Evolutionary conservation across 2,888 invertebrate genomes (phyloP).

Genomic region (Allacma fusca): DNA sequence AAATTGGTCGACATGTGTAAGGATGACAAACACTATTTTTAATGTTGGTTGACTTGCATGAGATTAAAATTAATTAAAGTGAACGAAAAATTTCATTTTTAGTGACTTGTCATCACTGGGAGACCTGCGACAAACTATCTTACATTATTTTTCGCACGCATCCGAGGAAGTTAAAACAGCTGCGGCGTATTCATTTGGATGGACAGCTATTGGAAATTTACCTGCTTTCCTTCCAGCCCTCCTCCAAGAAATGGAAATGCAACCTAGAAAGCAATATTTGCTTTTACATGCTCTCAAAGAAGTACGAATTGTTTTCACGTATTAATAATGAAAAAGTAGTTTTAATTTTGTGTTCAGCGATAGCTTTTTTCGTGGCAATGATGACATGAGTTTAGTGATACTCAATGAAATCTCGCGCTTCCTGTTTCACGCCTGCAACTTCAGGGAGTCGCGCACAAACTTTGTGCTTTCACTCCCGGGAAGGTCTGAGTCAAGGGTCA

Average conservation of each 20-base stretch:
- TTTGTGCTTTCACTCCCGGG: conserved; percentile 55
- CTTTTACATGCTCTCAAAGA: conserved; percentile 97
- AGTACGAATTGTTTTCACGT: too few relatives aligned
- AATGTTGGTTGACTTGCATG: too few relatives aligned
- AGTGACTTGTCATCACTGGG: conserved; percentile 81
- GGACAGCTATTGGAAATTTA: conserved; percentile 94
- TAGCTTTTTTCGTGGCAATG: neutral
- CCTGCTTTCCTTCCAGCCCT: conserved; percentile 93
- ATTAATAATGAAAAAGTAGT: too few relatives aligned
- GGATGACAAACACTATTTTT: too few relatives aligned
- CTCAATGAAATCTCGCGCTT: conserved; percentile 33
- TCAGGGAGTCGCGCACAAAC: conserved; percentile 53
- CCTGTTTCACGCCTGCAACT: conserved; percentile 60
- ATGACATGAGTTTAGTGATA: neutral
- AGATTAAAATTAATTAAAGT: too few relatives aligned
- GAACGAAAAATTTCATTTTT: conserved; percentile 40
- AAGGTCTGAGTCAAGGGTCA: conserved; percentile 61
- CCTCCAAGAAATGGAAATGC: conserved; percentile 89
- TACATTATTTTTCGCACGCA: conserved; percentile 86
- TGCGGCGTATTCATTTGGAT: conserved; percentile 95
- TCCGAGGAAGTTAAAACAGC: conserved; percentile 98
- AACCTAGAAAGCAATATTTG: conserved; percentile 94
- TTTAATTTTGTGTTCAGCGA: neutral
- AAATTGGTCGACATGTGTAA: conserved; percentile 93
- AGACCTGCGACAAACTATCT: conserved; percentile 78